Percentiles rank a stretch among this genome's conserved stretches.
Evolutionary conservation across 2,113 vertebrate genomes (phyloP).

Genomic region (Pogona vitticeps): DNA sequence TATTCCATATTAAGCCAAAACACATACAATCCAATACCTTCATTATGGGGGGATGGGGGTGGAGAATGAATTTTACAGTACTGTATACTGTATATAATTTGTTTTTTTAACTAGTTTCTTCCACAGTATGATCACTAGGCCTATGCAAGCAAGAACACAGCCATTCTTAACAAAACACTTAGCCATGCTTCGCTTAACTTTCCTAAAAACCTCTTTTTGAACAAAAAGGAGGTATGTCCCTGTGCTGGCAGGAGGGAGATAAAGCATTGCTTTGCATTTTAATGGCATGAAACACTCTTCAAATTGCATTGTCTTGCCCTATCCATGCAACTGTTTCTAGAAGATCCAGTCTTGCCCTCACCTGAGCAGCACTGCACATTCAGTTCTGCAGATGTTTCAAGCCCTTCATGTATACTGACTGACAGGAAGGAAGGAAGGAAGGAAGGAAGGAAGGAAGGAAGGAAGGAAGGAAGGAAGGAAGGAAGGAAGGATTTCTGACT

Average conservation of each 20-base stretch:
- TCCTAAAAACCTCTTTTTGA: conserved; percentile 14
- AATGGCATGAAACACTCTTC: conserved; percentile 24
- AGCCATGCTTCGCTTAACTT: not conserved
- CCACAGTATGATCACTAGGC: not conserved
- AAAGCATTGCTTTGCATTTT: conserved; percentile 43
- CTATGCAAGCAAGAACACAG: not conserved
- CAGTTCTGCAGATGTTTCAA: conserved; percentile 44
- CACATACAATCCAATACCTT: not conserved
- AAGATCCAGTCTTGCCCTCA: conserved; percentile 47
- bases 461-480: too few species aligned
- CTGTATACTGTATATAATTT: not conserved
- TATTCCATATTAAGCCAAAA: not conserved
- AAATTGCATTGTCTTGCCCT: conserved; percentile 35
- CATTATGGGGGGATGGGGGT: not conserved
- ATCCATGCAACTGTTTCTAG: conserved; percentile 38
- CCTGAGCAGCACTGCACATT: conserved; percentile 50
- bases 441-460: conserved; percentile 66
- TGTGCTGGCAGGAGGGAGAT: not conserved
- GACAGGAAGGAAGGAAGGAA: too few species aligned
- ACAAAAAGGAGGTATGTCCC: not conserved
- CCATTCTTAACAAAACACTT: not conserved
- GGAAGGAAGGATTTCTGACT: conserved; percentile 69
- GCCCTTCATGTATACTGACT: conserved; percentile 46
- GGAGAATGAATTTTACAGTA: not conserved
- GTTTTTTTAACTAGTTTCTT: not conserved